Conservation (phyloP, 2,113 vertebrate species). For the Poeciliopsis retropinna region DNA sequence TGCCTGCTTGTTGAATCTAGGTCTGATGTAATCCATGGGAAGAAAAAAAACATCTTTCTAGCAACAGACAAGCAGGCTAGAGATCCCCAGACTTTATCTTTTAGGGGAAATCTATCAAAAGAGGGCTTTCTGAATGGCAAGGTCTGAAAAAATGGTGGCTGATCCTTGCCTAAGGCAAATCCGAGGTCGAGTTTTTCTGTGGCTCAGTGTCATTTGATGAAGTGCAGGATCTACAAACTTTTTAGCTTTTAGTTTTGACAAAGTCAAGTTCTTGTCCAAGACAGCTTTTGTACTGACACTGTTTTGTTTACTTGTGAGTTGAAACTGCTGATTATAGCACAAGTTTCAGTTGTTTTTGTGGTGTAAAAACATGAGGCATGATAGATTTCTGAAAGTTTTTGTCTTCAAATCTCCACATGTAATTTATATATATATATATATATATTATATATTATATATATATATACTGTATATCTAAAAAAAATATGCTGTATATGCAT, state of each 20-base stretch:
- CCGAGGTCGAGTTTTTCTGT: constrained; percentile 30
- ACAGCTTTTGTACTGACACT: not conserved
- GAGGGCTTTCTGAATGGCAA: constrained; percentile 53
- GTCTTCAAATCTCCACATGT: no score
- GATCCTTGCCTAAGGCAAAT: constrained; percentile 53
- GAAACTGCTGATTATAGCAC: constrained; percentile 13
- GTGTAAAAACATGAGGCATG: no score
- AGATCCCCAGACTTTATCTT: constrained; percentile 63
- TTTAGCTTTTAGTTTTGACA: not conserved
- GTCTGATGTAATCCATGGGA: constrained; percentile 64
- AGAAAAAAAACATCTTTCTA: constrained; percentile 35
- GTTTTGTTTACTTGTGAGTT: constrained; percentile 12
- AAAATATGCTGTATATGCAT: no score
- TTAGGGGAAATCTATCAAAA: constrained; percentile 61
- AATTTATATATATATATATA: no score
- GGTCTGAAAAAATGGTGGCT: constrained; percentile 47
- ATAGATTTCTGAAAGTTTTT: no score
- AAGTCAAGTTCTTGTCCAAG: not conserved
- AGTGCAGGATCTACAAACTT: constrained; percentile 1
- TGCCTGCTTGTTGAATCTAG: constrained; percentile 39
- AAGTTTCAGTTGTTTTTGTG: not conserved
- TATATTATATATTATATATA: no score
- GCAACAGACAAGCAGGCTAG: constrained; percentile 56
- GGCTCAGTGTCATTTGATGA: constrained; percentile 22
- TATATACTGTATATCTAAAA: no score